Percentiles rank a stretch among this genome's conserved stretches.
Conservation (phyloP, 2,797 vertebrate genomes). For the Acomys russatus region DNA sequence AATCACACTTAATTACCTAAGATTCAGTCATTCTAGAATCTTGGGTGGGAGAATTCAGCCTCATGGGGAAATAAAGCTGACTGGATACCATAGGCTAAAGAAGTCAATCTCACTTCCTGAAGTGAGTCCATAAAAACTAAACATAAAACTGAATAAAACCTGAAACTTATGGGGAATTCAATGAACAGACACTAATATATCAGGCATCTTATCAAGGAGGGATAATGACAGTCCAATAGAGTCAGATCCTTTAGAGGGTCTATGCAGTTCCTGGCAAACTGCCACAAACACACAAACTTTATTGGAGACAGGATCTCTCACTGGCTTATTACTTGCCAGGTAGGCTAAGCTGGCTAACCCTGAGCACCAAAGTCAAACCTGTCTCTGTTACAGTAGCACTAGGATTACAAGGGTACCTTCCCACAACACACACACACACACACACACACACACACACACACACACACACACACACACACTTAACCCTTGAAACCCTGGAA, state of each 20-base stretch:
- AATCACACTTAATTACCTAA: neutral
- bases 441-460: too few relatives aligned
- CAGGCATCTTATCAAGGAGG: neutral
- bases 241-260: neutral
- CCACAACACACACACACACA: too few relatives aligned
- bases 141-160: neutral
- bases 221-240: neutral
- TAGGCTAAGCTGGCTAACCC: neutral
- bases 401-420: neutral
- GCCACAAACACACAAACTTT: neutral
- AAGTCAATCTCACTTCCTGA: neutral
- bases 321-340: neutral
- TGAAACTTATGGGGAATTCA: neutral
- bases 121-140: conserved; percentile 15
- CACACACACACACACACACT: neutral
- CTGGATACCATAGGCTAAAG: neutral
- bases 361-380: neutral
- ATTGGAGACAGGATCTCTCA: neutral
- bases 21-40: neutral
- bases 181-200: conserved; percentile 19
- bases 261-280: neutral
- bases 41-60: neutral
- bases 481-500: neutral
- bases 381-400: neutral
- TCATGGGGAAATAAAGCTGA: conserved; percentile 11